These are phyloP conservation scores for Coryphaenoides rupestris DNA, from an alignment of 2,113 vertebrate genomes.

Conservation along the genomic window DNA sequence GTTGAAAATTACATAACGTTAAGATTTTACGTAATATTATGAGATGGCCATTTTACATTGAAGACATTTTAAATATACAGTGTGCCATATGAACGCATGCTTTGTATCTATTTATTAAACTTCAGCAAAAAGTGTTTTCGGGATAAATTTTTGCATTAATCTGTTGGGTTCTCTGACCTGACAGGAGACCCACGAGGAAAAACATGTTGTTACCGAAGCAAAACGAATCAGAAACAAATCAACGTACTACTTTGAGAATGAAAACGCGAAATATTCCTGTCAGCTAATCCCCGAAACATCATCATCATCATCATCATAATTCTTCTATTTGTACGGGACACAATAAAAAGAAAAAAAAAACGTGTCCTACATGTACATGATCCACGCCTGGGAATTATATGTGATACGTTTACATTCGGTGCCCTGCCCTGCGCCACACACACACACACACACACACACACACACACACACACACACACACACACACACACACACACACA, in stretches of 20 bases:
- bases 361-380: slow-evolving; percentile 38
- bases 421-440: slow-evolving; percentile 7
- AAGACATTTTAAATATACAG: too few species aligned
- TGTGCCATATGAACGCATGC: too few species aligned
- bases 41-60: too few species aligned
- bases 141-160: too few species aligned
- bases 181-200: too few species aligned
- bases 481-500: slow-evolving; percentile 32
- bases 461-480: slow-evolving; percentile 24
- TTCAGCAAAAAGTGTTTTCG: too few species aligned
- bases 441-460: slow-evolving; percentile 2
- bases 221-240: slow-evolving; percentile 42
- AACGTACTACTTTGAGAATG: slow-evolving; percentile 42
- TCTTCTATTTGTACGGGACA: slow-evolving; percentile 57
- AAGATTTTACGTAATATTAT: too few species aligned
- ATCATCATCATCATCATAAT: slow-evolving; percentile 55
- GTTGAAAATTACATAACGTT: too few species aligned
- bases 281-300: slow-evolving; percentile 51
- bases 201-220: too few species aligned
- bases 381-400: slow-evolving; percentile 53
- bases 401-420: slow-evolving; percentile 42
- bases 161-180: too few species aligned
- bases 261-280: slow-evolving; percentile 33
- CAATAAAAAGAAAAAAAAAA: slow-evolving; percentile 52
- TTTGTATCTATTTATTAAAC: too few species aligned